These are phyloP conservation scores for Dione juno DNA, from an alignment of 2,888 invertebrate species.

Conservation along the genomic window DNA sequence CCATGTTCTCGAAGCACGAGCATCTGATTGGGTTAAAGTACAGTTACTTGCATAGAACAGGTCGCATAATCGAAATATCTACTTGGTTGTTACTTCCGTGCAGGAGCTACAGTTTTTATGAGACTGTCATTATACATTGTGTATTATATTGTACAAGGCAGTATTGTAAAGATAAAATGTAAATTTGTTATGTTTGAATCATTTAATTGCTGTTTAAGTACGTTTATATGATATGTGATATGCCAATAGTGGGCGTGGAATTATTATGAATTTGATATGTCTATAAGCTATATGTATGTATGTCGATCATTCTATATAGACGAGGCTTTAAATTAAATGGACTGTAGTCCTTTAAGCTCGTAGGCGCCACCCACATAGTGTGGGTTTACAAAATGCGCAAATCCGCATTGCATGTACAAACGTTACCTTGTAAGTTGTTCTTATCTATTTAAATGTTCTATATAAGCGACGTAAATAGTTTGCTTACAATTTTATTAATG, in stretches of 20 bases:
- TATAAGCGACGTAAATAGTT: conserved; percentile 8
- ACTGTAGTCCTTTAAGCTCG: conserved; percentile 53
- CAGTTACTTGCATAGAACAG: conserved; percentile 22
- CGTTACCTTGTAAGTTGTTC: conserved; percentile 57
- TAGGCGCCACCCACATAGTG: conserved; percentile 58
- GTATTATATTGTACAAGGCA: not conserved
- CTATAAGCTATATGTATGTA: conserved; percentile 23
- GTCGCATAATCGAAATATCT: conserved; percentile 21
- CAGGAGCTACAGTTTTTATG: conserved; percentile 30
- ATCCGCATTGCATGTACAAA: conserved; percentile 71
- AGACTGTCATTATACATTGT: not conserved
- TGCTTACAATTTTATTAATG: conserved; percentile 2
- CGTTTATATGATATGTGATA: conserved; percentile 69
- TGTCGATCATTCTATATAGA: conserved; percentile 27
- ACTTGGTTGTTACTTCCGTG: conserved; percentile 40
- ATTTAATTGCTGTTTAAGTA: conserved; percentile 54
- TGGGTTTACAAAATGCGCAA: conserved; percentile 65
- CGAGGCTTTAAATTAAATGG: conserved; percentile 43
- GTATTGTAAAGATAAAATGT: not conserved
- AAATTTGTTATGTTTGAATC: not conserved
- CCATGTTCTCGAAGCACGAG: conserved; percentile 34
- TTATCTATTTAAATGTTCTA: conserved; percentile 25
- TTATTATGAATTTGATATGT: conserved; percentile 34
- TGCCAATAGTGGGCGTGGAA: conserved; percentile 52
- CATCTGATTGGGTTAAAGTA: conserved; percentile 36